Evolutionary conservation across 2,113 vertebrate species (phyloP).

Genomic region (Myiozetetes cayanensis): DNA sequence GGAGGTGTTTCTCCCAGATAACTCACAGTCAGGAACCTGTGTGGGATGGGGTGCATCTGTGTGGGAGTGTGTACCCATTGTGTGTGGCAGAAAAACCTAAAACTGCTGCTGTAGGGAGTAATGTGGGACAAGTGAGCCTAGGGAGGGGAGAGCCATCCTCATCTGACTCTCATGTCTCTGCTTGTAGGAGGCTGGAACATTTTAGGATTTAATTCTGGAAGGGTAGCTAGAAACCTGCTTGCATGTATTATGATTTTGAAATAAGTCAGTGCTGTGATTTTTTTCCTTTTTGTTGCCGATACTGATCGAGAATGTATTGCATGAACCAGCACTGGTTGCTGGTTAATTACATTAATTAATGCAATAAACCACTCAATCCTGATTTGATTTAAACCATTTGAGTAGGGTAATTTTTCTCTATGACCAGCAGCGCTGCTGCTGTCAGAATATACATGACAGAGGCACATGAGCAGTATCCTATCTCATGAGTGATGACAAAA

Average conservation of each 20-base stretch:
- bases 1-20: not conserved
- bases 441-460: not conserved
- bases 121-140: fast-evolving
- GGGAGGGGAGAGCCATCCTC: fast-evolving
- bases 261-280: not conserved
- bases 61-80: not conserved
- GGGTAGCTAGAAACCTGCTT: not conserved
- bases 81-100: not conserved
- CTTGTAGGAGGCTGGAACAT: fast-evolving
- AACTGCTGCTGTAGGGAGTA: not conserved
- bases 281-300: not conserved
- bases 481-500: not conserved
- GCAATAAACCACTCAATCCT: not conserved
- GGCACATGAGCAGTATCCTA: not conserved
- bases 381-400: not conserved
- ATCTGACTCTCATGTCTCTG: fast-evolving
- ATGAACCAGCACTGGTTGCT: not conserved
- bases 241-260: not conserved
- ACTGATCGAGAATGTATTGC: not conserved
- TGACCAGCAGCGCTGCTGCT: not conserved
- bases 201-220: not conserved
- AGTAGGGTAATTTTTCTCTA: not conserved
- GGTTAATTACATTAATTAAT: conserved; percentile 15
- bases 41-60: not conserved
- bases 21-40: fast-evolving